Evolutionary conservation across 2,888 invertebrate species (phyloP).

Genomic region (Psylliodes chrysocephalus): DNA sequence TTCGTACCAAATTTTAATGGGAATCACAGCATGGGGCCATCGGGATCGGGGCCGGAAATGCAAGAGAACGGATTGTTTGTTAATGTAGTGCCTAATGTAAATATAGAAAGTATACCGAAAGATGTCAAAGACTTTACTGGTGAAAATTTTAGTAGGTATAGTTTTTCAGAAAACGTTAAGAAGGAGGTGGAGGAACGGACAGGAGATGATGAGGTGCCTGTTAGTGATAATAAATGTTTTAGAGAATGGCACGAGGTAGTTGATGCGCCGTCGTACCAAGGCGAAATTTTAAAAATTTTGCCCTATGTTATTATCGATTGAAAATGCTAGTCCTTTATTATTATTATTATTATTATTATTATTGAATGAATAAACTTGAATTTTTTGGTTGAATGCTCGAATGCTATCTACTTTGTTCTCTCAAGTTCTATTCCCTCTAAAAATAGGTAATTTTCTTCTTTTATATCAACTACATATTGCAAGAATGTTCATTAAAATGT

Average conservation of each 20-base stretch:
- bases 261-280: conserved; percentile 77
- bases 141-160: conserved; percentile 62
- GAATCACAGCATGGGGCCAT: conserved; percentile 52
- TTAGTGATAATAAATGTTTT: conserved; percentile 67
- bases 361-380: conserved; percentile 4
- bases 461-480: too few species aligned
- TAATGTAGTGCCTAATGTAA: conserved; percentile 65
- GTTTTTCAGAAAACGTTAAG: conserved; percentile 58
- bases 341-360: conserved; percentile 29
- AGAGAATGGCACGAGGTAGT: conserved; percentile 93
- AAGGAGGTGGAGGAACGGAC: conserved; percentile 44
- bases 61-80: conserved; percentile 55
- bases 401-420: conserved; percentile 9
- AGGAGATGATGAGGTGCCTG: conserved; percentile 45
- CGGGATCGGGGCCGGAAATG: conserved; percentile 41
- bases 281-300: conserved; percentile 87
- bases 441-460: too few species aligned
- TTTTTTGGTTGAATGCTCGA: neutral
- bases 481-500: too few species aligned
- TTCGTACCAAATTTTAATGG: conserved; percentile 59
- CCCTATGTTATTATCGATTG: conserved; percentile 97
- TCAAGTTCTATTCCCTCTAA: too few species aligned
- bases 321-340: conserved; percentile 53
- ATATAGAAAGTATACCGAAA: conserved; percentile 58
- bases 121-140: conserved; percentile 54